Base-by-base conservation (phyloP, 2,113 vertebrate genomes). In the Seriola aureovittata region DNA sequence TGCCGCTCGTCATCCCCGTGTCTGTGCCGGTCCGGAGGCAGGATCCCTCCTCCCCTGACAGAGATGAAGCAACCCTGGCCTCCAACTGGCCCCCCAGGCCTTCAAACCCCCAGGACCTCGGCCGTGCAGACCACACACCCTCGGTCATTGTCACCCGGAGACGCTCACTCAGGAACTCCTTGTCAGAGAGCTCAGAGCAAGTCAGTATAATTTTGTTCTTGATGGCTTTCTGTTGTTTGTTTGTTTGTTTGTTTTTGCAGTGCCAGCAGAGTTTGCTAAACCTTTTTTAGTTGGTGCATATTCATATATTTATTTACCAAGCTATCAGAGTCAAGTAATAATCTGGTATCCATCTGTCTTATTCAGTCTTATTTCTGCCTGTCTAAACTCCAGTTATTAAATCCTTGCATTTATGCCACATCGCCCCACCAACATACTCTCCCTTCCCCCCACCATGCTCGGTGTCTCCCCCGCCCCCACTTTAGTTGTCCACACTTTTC, bases 71-170 rank as follows among this genome's bases (percentile, higher is more conserved):
- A 0, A 94, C 95, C 7, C 75, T 76, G 72, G 78, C 74, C 3
- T 94, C 95, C 1, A 92, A 86, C 87, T 97, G 96, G 92, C 88
- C 91, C 7, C 94, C 81, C 34, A 89, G 90, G 83, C 84, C 88
- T 4, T 75, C 91, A 1, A 86, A 92, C 44, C 73, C 84, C 11
- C 95, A 91, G 0, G 97, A 97, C 64, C 92, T 93, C 16, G 81
- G 93, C 90, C 84, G 89, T 1, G 59, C 93, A 0, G 96, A 98
- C 60, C 95, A 96, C 90, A 98, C 97, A 55, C 96, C 96, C 3
- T 98, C 98, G 0, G 97, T 99, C 81, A 99, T 99, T 4, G 98
- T 99, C 80, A 98, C 96, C 3, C 96, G 97, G n/a, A 96, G 97
- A 16, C 96, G 97, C 75, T 98, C 97, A 0, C 96, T 96, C 58